Evolutionary conservation across 37 sponge, comb jelly and placozoan species (phyloP).

Genomic region (Chondrilla cf. caribensis): DNA sequence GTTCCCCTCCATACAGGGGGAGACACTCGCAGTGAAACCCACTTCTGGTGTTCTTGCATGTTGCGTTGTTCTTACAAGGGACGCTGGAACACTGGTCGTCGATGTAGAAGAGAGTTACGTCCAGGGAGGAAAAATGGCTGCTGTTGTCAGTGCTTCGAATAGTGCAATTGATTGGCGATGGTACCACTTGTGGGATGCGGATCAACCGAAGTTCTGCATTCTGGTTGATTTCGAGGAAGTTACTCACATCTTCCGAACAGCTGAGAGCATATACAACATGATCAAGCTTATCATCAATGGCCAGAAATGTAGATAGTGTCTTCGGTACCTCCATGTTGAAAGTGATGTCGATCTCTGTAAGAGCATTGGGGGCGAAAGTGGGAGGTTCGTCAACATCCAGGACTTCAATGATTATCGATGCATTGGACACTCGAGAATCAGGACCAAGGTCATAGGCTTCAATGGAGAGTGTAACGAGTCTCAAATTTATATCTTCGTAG

Average conservation of each 20-base stretch:
- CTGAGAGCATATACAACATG: background rate
- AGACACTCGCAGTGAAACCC: constrained; percentile 25
- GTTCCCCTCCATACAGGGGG: background rate
- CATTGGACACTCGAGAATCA: constrained; percentile 3
- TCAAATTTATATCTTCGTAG: constrained; percentile 12
- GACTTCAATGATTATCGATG: constrained; percentile 26
- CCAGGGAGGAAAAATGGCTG: background rate
- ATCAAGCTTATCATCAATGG: background rate
- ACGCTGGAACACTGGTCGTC: background rate
- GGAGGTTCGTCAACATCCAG: constrained; percentile 6
- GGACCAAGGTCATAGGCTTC: constrained; percentile 36
- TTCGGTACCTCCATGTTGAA: background rate
- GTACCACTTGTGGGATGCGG: too few relatives aligned
- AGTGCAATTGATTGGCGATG: background rate
- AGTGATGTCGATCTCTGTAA: background rate
- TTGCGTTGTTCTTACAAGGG: constrained; percentile 29
- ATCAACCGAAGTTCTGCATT: background rate
- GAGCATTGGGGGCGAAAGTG: background rate
- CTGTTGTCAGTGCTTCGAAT: background rate
- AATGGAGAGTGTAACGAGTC: constrained; percentile 24
- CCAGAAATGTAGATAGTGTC: background rate
- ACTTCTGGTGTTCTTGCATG: background rate
- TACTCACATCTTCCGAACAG: background rate
- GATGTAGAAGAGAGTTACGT: background rate
- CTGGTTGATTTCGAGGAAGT: background rate